Evolutionary conservation across 2,113 vertebrate genomes (phyloP), one percentile per base, ranked within the genome.

Genomic region (Festucalex cinctus): DNA sequence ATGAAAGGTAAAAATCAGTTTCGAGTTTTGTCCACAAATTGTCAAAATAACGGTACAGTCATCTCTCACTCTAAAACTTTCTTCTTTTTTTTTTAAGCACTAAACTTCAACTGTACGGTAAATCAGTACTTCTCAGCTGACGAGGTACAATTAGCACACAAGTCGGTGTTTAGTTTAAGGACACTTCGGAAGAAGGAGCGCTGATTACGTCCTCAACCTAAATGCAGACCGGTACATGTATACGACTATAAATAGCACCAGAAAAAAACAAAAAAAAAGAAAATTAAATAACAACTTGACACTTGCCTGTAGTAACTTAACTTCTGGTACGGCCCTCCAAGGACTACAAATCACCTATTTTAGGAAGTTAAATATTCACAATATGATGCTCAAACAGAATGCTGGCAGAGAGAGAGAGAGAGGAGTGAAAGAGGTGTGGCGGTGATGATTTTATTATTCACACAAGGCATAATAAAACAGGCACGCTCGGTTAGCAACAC

Each of bases 401-500:
- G 87, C 80, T 78, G n/a, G 2, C 28, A 32, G 73, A 70, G 72
- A 69, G 75, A 71, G 73, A 66, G 75, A 70, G 71, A 48, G 81
- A 20, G 19, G 64, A 57, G 44, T 43, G 59, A 62, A 68, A 69
- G 72, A 75, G 63, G 73, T 85, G 48, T 9, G 48, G 9, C 28
- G 8, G 6, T 37, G 17, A 35, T 59, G 57, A 82, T 87, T 91
- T 90, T 89, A 91, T 91, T 90, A 92, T 91, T 91, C 90, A 91
- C 89, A 92, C 75, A 89, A 86, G 87, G 88, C 88, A 91, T 93
- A 92, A 91, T 92, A 90, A 92, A 92, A 83, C 83, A 85, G 81
- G 84, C 80, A 87, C 71, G 72, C 76, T 85, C 85, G 35, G 84
- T 89, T 91, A 91, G 81, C 88, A 90, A 86, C 90, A 84, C 90